Conservation (phyloP, 2,888 invertebrate genomes). For the Aricia artaxerxes region DNA sequence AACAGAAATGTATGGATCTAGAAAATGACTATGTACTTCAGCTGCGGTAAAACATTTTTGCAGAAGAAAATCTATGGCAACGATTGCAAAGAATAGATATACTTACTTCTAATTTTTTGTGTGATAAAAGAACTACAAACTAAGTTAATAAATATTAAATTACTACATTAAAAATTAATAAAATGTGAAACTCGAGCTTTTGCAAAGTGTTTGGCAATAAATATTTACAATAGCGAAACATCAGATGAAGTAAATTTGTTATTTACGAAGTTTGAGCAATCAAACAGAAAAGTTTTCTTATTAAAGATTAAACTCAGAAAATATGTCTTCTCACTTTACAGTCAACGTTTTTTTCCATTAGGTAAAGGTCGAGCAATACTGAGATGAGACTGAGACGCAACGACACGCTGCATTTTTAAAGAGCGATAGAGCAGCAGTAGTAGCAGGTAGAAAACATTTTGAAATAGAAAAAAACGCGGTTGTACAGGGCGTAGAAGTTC, state of each 20-base stretch:
- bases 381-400: not conserved
- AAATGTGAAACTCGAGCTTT: not conserved
- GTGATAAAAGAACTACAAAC: not conserved
- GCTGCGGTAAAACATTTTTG: not conserved
- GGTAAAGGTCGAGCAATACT: not conserved
- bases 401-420: not conserved
- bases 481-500: no score
- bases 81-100: no score
- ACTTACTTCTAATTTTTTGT: no score
- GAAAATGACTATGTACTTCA: not conserved
- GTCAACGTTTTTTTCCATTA: not conserved
- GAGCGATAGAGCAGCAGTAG: not conserved
- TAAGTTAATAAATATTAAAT: not conserved
- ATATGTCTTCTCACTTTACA: not conserved
- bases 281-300: conserved; percentile 40
- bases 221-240: conserved; percentile 20
- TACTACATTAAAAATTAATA: not conserved
- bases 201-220: conserved; percentile 5
- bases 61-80: not conserved
- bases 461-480: no score
- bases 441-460: no score
- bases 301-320: conserved; percentile 36
- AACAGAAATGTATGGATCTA: not conserved
- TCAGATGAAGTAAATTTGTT: conserved; percentile 21
- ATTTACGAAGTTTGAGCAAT: conserved; percentile 35